phyloP scores from a whole-genome alignment of 2,113 vertebrate species.

The Campylorhamphus procurvoides region DNA sequence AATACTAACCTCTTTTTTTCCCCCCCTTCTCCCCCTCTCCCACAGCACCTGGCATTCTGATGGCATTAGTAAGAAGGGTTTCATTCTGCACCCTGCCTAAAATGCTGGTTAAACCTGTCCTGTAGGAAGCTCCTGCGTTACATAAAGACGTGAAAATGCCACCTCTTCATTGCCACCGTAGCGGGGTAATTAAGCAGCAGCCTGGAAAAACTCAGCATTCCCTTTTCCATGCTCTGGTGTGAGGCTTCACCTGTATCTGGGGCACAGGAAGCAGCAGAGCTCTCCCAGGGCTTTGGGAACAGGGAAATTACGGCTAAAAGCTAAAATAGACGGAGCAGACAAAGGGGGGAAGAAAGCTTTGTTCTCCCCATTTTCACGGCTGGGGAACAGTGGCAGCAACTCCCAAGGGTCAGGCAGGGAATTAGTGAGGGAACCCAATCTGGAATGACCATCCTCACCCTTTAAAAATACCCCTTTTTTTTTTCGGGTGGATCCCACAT shows the following conservation, averaged over 20 bases:
- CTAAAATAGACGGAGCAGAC: slow-evolving; percentile 48
- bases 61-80: slow-evolving; percentile 60
- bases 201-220: not conserved
- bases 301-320: slow-evolving; percentile 31
- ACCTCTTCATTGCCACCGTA: not conserved
- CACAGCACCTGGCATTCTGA: slow-evolving; percentile 44
- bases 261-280: slow-evolving; percentile 46
- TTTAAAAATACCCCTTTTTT: not conserved
- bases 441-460: not conserved
- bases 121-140: not conserved
- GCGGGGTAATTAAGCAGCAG: not conserved
- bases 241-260: slow-evolving; percentile 47
- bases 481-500: not conserved
- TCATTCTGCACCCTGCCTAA: slow-evolving; percentile 39
- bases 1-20: not conserved
- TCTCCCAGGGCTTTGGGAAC: slow-evolving; percentile 45
- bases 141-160: slow-evolving; percentile 56
- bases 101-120: slow-evolving; percentile 66
- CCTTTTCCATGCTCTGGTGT: not conserved
- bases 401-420: not conserved
- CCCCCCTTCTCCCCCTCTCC: not conserved
- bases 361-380: slow-evolving; percentile 44
- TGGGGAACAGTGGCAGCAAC: slow-evolving; percentile 9
- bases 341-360: slow-evolving; percentile 59
- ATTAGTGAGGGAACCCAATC: not conserved